A percentile compares a stretch with the other conserved stretches of the same genome.
Conservation (phyloP, 2,797 vertebrate species). For the Lithobates pipiens region DNA sequence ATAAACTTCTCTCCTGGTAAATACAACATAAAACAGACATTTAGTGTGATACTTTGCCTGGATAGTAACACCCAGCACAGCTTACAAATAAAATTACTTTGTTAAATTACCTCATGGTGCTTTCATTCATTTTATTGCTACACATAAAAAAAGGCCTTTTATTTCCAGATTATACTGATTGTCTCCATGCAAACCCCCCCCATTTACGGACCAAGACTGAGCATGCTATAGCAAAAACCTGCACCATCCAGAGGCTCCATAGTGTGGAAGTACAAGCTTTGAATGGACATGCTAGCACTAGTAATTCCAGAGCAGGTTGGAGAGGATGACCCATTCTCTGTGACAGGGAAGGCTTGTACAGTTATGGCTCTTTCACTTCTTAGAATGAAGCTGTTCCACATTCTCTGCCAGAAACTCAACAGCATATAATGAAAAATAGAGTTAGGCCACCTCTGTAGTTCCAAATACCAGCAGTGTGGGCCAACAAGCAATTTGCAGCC, state of each 20-base stretch:
- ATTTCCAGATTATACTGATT: constrained; percentile 71
- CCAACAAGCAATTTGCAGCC: no score
- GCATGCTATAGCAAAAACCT: constrained; percentile 17
- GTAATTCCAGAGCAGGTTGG: neutral
- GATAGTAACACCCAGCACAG: constrained; percentile 77
- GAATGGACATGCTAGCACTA: neutral
- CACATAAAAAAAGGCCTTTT: constrained; percentile 75
- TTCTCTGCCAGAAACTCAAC: no score
- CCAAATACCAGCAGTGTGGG: no score
- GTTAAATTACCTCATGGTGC: constrained; percentile 79
- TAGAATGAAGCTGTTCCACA: no score
- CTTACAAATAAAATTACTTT: constrained; percentile 69
- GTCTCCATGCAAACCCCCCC: constrained; percentile 69
- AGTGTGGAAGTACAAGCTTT: neutral
- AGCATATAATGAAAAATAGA: no score
- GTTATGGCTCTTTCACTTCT: no score
- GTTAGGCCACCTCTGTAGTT: no score
- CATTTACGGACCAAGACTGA: constrained; percentile 57
- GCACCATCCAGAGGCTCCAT: constrained; percentile 46
- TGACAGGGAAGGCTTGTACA: no score
- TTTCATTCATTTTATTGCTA: constrained; percentile 79
- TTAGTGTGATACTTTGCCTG: constrained; percentile 63
- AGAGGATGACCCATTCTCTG: no score
- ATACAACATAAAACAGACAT: constrained; percentile 60
- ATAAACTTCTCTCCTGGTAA: constrained; percentile 63